Evolutionary conservation across 2,797 vertebrate genomes (phyloP).

Genomic region (Limnodromus scolopaceus): DNA sequence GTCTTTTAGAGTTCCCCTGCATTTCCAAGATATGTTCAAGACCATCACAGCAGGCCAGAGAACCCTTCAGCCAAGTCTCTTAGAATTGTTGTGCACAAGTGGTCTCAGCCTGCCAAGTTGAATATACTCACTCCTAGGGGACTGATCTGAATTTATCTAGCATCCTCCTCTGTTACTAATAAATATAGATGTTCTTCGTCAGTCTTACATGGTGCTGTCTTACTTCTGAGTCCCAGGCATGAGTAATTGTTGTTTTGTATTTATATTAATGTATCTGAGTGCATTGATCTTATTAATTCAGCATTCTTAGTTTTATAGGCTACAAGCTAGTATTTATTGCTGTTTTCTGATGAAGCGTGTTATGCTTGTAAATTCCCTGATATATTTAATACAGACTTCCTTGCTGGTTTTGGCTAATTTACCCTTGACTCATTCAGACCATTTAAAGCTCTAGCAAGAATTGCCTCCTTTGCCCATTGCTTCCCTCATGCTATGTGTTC

Average conservation of each 20-base stretch:
- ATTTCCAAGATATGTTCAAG: background rate
- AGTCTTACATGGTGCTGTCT: conserved; percentile 9
- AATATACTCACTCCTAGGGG: conserved; percentile 33
- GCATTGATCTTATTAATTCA: conserved; percentile 9
- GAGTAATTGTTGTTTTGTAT: background rate
- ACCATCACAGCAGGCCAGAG: conserved; percentile 39
- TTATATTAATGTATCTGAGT: background rate
- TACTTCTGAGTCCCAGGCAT: conserved; percentile 12
- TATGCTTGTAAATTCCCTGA: background rate
- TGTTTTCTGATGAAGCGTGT: background rate
- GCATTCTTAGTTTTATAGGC: conserved; percentile 14
- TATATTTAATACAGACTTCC: background rate
- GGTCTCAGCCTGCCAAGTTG: conserved; percentile 19
- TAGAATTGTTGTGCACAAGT: background rate
- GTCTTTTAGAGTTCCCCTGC: background rate
- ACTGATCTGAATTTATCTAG: conserved; percentile 28
- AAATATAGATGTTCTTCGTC: conserved; percentile 32
- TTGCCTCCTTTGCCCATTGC: background rate
- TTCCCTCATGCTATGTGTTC: background rate
- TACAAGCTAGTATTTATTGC: conserved; percentile 6
- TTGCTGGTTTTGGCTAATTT: background rate
- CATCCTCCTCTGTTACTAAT: conserved; percentile 50
- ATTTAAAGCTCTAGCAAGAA: background rate
- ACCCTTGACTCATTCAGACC: background rate
- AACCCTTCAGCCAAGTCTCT: conserved; percentile 39